Base-by-base conservation (phyloP, 2,888 invertebrate genomes). In the Timandra comae region DNA sequence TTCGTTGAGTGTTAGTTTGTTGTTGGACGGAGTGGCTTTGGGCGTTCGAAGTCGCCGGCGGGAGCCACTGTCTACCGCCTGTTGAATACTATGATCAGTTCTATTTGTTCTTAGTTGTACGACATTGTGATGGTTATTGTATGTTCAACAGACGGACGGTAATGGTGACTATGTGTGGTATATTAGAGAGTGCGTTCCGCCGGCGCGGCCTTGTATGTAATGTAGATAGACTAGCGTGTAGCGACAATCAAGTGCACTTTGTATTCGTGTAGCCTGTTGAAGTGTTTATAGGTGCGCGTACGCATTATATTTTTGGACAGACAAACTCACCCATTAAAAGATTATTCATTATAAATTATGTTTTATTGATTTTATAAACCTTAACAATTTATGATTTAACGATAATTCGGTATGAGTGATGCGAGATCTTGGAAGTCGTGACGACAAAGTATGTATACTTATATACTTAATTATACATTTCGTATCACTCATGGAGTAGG, bases 291-390 rank as follows among this genome's bases (percentile, higher is more conserved):
- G 72, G 62, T 44, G 41, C 59, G 54, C 55, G 56, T 66, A 70
- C 50, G 75, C 73, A 72, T 75, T 80, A 78, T 84, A 84, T 84
- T 84, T 82, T 84, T 84, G 78, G 77, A 82, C 70, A 65, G 58
- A 73, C 57, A 6, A 53, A 75, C 65, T 73, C 79, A 74, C 78
- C 63, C 64, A 81, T 68, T 81, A 80, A 79, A 78, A 73, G 62
- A 46, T 68, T 51, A 57, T 62, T 56, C 53, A 67, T 64, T 59
- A 67, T 61, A 52, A 69, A 53, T 50, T 60, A 55, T 46, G 46
- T 54, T 44, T 49, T 63, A 24, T 66, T 69, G 56, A 57, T 61
- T 63, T 59, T 30, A 44, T 49, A 48, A 44, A 50, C 16, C 16
- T 16, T 16, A 16, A 5, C 6, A 16, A 16, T 6, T 3, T 5